Evolutionary conservation across 1,140 invertebrate species (phyloP).

Genomic region (Hermatobates lingyangjiaoensis): DNA sequence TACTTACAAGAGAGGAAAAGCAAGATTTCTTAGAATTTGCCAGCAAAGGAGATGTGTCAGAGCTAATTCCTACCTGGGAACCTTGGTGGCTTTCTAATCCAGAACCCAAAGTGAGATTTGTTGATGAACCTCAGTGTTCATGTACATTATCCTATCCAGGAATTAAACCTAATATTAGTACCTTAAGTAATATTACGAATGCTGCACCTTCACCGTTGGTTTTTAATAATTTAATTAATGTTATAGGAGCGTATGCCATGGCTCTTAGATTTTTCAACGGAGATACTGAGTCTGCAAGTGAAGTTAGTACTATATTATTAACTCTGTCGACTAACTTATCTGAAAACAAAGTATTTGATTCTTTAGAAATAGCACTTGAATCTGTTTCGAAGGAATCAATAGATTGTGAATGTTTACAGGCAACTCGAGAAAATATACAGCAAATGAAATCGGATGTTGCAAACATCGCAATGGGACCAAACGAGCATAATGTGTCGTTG

Average conservation of each 20-base stretch:
- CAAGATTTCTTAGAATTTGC: slow-evolving; percentile 49
- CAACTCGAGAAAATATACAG: slow-evolving; percentile 22
- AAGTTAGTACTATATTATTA: slow-evolving; percentile 33
- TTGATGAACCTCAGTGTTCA: neutral
- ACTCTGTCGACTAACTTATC: slow-evolving; percentile 38
- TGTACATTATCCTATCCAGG: neutral
- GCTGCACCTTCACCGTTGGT: slow-evolving; percentile 37
- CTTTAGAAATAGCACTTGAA: slow-evolving; percentile 34
- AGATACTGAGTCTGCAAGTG: slow-evolving; percentile 37
- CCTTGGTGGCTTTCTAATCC: slow-evolving; percentile 45
- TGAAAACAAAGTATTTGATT: slow-evolving; percentile 36
- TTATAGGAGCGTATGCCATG: slow-evolving; percentile 44
- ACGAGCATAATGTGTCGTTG: slow-evolving; percentile 23
- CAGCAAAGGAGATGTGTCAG: slow-evolving; percentile 34
- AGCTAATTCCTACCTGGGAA: slow-evolving; percentile 41
- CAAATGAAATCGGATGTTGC: slow-evolving; percentile 24
- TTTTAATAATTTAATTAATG: slow-evolving; percentile 47
- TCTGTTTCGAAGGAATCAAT: slow-evolving; percentile 36
- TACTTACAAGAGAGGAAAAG: slow-evolving; percentile 40
- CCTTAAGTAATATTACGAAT: slow-evolving; percentile 22
- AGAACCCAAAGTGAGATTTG: slow-evolving; percentile 1
- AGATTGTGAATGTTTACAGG: slow-evolving; percentile 24
- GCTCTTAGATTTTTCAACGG: slow-evolving; percentile 45
- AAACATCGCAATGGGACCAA: slow-evolving; percentile 28
- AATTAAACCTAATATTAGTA: slow-evolving; percentile 2